phyloP scores from a whole-genome alignment of 2,797 vertebrate species.

The Tenualosa thibaudeaui region DNA sequence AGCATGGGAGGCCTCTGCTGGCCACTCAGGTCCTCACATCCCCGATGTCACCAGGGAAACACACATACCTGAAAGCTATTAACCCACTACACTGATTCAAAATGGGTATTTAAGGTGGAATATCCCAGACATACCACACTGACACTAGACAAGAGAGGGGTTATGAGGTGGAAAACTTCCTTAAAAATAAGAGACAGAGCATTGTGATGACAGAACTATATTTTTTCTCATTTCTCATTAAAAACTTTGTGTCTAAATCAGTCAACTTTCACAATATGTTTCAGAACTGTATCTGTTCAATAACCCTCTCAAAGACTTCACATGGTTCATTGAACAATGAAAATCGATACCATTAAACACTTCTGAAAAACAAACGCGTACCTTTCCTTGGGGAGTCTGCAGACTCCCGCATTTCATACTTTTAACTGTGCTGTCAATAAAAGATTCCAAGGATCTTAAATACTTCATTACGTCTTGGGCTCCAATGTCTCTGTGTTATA shows the following conservation, averaged over 20 bases:
- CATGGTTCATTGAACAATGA: conserved; percentile 73
- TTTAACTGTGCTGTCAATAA: conserved; percentile 75
- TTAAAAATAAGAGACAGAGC: conserved; percentile 20
- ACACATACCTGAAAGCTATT: conserved; percentile 52
- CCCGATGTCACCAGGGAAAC: conserved; percentile 60
- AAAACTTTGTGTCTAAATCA: conserved; percentile 68
- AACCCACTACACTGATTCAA: conserved; percentile 26
- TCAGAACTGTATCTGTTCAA: conserved; percentile 62
- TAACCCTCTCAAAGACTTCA: conserved; percentile 79
- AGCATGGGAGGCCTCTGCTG: conserved; percentile 98
- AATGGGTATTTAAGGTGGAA: conserved; percentile 31
- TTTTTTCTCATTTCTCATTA: conserved; percentile 48
- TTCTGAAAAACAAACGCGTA: conserved; percentile 64
- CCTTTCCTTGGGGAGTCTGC: conserved; percentile 70
- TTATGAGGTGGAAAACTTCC: neutral
- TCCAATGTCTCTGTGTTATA: conserved; percentile 48
- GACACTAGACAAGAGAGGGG: neutral
- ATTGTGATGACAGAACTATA: conserved; percentile 57
- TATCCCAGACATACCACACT: neutral
- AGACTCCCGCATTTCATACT: conserved; percentile 67
- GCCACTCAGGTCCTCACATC: conserved; percentile 72
- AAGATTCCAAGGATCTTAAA: conserved; percentile 75
- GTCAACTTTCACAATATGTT: conserved; percentile 45
- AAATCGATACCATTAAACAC: conserved; percentile 82
- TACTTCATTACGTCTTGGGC: conserved; percentile 75